Base-by-base conservation (phyloP, 2,888 invertebrate genomes). In the Dyspetes luteomarginatus region DNA sequence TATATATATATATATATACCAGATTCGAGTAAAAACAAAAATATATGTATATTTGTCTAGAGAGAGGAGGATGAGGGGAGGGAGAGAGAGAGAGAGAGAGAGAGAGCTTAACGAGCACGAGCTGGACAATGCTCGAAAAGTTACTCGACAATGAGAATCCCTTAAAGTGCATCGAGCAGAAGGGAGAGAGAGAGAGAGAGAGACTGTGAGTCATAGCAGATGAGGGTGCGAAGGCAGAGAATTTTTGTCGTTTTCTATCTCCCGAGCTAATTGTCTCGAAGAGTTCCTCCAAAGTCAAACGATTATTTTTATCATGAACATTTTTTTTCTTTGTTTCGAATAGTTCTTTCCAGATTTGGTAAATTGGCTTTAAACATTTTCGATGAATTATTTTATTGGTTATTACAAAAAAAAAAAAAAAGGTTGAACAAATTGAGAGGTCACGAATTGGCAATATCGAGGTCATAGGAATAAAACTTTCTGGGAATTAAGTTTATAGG, bases 131-230 rank as follows among this genome's bases (percentile, higher is more conserved):
- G 60, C 43, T 52, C 48, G 62, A 19, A 45, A 76, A 80, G 45
- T 72, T 45, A 41, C 71, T 55, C 45, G 71, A 58, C 80, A 71
- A 67, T 76, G 75, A 52, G 72, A 80, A 75, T 52, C 80, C 76
- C 71, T 55, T 22, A 52, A 75, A 80, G 74, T 69, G 79, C 79
- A 65, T 69, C 55, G 79, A 50, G 30, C 68, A 58, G 60, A 69
- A 65, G 58, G 50, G 45, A 69, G 41, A 50, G n/a, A 26, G 60
- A 30, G 43, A 65, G 58, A 43, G 45, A 69, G 41, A 50, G n/a
- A 26, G 60, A 30, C 28, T n/a, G 15, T 76, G 75, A 67, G 43
- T 71, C 71, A 73, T 52, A 5, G 26, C 24, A 43, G 48, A 48
- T 17, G 48, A 48, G 41, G 60, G 5, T 9, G n/a, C n/a, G n/a